Evolutionary conservation across 2,113 vertebrate genomes (phyloP).

Genomic region (Nannospalax galili): DNA sequence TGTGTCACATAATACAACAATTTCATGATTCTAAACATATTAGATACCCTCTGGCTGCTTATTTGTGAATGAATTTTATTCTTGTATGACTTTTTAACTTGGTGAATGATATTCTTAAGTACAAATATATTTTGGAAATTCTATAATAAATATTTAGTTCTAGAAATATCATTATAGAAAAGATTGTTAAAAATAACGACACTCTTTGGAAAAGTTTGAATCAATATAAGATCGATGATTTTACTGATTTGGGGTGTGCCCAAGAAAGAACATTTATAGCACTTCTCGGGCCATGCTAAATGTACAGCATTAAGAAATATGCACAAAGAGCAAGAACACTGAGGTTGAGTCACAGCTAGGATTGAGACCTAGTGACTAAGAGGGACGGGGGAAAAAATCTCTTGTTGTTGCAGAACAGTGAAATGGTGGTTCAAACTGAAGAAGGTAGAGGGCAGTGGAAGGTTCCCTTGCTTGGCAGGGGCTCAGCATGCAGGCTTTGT

Average conservation of each 20-base stretch:
- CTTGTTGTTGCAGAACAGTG: neutral
- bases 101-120: neutral
- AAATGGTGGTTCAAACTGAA: neutral
- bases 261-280: neutral
- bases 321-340: neutral
- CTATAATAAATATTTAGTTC: neutral
- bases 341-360: neutral
- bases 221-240: neutral
- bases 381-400: neutral
- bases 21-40: neutral
- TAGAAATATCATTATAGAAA: conserved; percentile 10
- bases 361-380: neutral
- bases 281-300: neutral
- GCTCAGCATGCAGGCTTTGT: conserved; percentile 27
- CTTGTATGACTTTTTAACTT: neutral
- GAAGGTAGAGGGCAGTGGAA: neutral
- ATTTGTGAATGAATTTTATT: conserved; percentile 3
- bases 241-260: neutral
- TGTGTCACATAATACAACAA: neutral
- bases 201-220: neutral
- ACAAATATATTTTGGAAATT: conserved; percentile 5
- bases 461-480: conserved; percentile 9
- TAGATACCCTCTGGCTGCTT: neutral
- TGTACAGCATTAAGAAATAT: neutral
- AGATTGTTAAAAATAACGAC: neutral